Conservation (phyloP, 2,888 invertebrate genomes). For the Rhopalosiphum nymphaeae region DNA sequence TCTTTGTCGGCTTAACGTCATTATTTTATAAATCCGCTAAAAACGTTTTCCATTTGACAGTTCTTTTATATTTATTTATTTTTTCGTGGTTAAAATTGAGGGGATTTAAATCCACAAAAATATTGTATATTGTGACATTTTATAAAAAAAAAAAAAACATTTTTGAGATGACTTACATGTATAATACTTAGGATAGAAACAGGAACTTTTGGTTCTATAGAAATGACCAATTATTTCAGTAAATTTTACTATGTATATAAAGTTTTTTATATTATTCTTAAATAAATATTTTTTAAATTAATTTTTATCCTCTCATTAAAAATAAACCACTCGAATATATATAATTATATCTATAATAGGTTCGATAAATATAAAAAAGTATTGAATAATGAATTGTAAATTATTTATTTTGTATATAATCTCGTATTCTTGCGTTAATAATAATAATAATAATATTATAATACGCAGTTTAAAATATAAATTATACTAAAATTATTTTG, state of each 20-base stretch:
- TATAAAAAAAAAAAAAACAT: background rate
- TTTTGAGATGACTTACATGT: background rate
- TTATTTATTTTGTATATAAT: background rate
- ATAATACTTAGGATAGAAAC: background rate
- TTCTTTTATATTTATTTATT: background rate
- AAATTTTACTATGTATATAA: background rate
- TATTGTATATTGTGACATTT: slow-evolving; percentile 22
- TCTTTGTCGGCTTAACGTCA: slow-evolving; percentile 49
- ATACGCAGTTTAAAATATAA: background rate
- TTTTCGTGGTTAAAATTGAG: background rate
- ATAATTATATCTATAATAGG: background rate
- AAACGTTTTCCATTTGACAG: slow-evolving; percentile 4
- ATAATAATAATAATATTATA: background rate
- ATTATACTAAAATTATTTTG: background rate
- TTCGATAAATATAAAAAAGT: background rate
- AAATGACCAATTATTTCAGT: background rate
- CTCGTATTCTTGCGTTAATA: background rate
- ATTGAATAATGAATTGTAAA: background rate
- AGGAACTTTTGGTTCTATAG: background rate
- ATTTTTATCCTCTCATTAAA: background rate
- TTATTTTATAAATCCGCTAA: slow-evolving; percentile 40
- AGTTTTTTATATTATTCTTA: background rate
- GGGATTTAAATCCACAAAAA: slow-evolving; percentile 20
- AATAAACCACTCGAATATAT: background rate
- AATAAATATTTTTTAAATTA: background rate